phyloP scores from a whole-genome alignment of 2,797 vertebrate species.

The Myotis myotis region DNA sequence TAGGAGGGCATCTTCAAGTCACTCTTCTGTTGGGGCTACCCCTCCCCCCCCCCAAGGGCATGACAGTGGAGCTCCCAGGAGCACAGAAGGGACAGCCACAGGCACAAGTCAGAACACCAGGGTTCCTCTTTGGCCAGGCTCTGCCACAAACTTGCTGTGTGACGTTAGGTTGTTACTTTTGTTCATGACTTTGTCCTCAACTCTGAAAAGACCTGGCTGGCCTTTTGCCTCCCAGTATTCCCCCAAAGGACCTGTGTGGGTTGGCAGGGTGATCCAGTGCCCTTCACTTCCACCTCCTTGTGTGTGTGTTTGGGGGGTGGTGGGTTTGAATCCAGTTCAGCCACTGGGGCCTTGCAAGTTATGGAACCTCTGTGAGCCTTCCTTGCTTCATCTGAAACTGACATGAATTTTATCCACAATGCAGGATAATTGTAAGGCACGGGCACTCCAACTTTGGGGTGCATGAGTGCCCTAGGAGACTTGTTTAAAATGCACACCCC shows the following conservation, averaged over 20 bases:
- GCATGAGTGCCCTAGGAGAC: background rate
- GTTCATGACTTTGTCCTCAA: constrained; percentile 10
- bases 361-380: background rate
- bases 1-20: background rate
- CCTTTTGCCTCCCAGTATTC: background rate
- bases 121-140: background rate
- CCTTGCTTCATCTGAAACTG: background rate
- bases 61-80: background rate
- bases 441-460: background rate
- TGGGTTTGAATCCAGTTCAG: background rate
- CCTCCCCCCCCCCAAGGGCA: accelerated
- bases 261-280: background rate
- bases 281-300: background rate
- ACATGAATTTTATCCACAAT: background rate
- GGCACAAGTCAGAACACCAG: background rate
- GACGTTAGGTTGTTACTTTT: background rate
- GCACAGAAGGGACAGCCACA: background rate
- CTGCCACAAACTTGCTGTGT: background rate
- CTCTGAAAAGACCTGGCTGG: background rate
- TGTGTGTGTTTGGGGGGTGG: background rate
- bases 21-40: background rate
- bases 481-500: background rate
- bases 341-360: background rate
- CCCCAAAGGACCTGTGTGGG: background rate
- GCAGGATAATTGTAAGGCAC: background rate